Evolutionary conservation across 2,888 invertebrate genomes (phyloP), one percentile per base, ranked within the genome.

Genomic region (Maniola hyperantus): DNA sequence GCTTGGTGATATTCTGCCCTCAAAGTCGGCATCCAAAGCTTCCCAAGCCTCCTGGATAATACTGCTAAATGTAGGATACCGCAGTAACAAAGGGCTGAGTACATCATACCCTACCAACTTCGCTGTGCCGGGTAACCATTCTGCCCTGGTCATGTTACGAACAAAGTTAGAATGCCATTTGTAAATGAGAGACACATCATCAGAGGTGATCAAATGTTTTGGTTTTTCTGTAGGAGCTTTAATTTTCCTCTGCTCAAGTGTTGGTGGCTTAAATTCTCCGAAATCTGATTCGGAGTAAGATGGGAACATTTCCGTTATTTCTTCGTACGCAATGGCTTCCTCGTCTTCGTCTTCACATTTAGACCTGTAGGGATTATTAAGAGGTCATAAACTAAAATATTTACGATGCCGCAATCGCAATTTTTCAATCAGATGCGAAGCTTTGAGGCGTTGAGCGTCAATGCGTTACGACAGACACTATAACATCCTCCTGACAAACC

Each of bases 281-380:
- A 97, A 97, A 80, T 97, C 97, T 57, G 89, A 82, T 5, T 95
- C 94, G 0, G 94, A 91, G 73, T 93, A 93, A 0, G 94, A 95
- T 0, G 96, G 96, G 78, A 97, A 97, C 79, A 96, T 89, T 78
- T 94, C 91, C 70, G 93, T 89, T 65, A 97, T 94, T 86, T 96
- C 96, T 64, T 93, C 86, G 18, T 92, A 82, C 0, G 94, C 94
- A 67, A 94, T 91, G 18, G 95, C 93, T 70, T 96, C 96, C 77
- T 97, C 97, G 20, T 95, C 93, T 78, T 95, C 93, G 20, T 94
- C 93, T 74, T 94, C 94, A 64, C 95, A 95, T 83, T 94, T 94
- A 0, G 94, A 94, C 79, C 94, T 94, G 61, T 55, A 77, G 10
- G 7, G 26, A 42, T 48, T 48, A 42, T 20, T 5, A 42, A 42